These are phyloP conservation scores for Mythimna pallens DNA, from an alignment of 2,888 invertebrate genomes.

Conservation along the genomic window DNA sequence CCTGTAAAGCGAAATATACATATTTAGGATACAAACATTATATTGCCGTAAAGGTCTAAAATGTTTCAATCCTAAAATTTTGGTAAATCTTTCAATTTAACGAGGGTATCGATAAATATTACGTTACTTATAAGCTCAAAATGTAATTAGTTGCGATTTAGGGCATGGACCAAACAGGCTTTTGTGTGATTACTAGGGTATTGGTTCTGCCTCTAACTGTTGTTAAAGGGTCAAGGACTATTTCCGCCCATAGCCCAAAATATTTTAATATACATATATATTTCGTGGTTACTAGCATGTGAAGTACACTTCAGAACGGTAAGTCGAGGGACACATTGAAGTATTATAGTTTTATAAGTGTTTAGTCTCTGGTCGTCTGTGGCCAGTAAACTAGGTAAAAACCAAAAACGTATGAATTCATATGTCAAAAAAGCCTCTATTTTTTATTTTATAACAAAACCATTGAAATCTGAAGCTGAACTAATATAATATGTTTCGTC, in stretches of 20 bases:
- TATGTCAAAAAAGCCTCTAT: slow-evolving; percentile 1
- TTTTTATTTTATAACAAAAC: not conserved
- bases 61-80: slow-evolving; percentile 14
- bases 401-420: not conserved
- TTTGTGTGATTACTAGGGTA: slow-evolving; percentile 33
- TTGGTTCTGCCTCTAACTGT: not conserved
- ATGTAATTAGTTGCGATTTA: slow-evolving; percentile 30
- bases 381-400: not conserved
- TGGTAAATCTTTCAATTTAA: slow-evolving; percentile 29
- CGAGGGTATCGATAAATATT: slow-evolving; percentile 40
- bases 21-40: not conserved
- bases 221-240: slow-evolving; percentile 14
- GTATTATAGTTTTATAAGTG: not conserved
- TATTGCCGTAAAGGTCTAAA: slow-evolving; percentile 2
- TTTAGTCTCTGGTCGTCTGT: not conserved
- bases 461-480: slow-evolving; percentile 13
- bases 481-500: slow-evolving; percentile 17
- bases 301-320: no score
- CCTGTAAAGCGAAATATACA: not conserved
- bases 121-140: slow-evolving; percentile 42
- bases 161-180: slow-evolving; percentile 20
- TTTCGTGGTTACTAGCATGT: not conserved
- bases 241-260: not conserved
- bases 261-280: not conserved
- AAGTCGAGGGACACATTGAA: not conserved